These are phyloP conservation scores for Oedothorax gibbosus DNA, from an alignment of 1,140 invertebrate genomes.

Conservation along the genomic window DNA sequence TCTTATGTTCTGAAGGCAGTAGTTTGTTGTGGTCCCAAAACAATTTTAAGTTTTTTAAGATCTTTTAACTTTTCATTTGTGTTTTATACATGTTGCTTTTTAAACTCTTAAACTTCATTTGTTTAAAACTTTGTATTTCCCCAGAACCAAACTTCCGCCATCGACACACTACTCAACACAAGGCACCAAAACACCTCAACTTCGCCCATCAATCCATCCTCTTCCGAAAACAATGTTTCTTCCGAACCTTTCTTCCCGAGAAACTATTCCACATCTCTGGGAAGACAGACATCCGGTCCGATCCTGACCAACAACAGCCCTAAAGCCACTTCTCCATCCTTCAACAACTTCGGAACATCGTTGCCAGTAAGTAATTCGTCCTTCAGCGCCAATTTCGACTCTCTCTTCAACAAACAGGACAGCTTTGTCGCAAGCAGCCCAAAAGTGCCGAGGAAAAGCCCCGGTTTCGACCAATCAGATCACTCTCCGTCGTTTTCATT, in stretches of 20 bases:
- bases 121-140: neutral
- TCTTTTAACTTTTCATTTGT: neutral
- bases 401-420: conserved; percentile 37
- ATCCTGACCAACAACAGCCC: conserved; percentile 10
- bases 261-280: conserved; percentile 14
- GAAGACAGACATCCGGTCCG: conserved; percentile 30
- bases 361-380: conserved; percentile 34
- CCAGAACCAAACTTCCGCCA: conserved; percentile 10
- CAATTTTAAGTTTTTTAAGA: neutral
- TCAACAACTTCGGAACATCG: conserved; percentile 22
- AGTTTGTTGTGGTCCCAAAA: neutral
- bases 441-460: conserved; percentile 17
- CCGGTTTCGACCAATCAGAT: neutral
- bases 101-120: neutral
- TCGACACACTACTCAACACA: conserved; percentile 20
- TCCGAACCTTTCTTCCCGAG: conserved; percentile 24
- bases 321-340: conserved; percentile 25
- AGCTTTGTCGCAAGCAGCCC: conserved; percentile 51
- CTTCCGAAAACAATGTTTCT: neutral
- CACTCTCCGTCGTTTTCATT: conserved; percentile 38
- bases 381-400: conserved; percentile 27
- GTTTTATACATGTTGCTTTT: neutral
- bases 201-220: neutral
- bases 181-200: conserved; percentile 11
- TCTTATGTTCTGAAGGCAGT: too few species aligned